These are phyloP conservation scores for Phyto melanocephala DNA, from an alignment of 2,888 invertebrate genomes.

Conservation along the genomic window DNA sequence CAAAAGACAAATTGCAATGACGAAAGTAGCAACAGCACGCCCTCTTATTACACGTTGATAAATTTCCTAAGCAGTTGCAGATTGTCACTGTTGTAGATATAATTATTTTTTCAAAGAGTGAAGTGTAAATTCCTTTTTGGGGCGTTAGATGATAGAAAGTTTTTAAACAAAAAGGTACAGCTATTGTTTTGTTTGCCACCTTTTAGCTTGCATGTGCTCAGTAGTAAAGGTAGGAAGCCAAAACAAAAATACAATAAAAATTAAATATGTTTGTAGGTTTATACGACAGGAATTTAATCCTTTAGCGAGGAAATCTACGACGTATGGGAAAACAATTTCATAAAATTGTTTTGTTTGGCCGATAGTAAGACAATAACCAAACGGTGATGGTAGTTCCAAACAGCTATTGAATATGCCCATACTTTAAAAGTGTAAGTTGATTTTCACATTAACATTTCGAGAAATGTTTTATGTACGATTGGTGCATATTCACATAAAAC, in stretches of 20 bases:
- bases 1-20: constrained; percentile 18
- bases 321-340: no score
- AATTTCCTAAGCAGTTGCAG: no score
- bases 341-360: no score
- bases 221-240: neutral
- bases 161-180: constrained; percentile 36
- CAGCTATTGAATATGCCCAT: no score
- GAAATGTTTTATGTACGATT: no score
- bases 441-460: no score
- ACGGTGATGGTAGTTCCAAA: no score
- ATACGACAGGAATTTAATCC: constrained; percentile 37
- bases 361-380: no score
- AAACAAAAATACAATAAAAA: neutral
- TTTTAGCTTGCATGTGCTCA: neutral
- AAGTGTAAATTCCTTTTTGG: neutral
- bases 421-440: no score
- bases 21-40: neutral
- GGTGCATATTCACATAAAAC: no score
- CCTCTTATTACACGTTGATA: neutral
- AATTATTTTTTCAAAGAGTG: no score
- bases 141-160: constrained; percentile 11
- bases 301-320: constrained; percentile 36
- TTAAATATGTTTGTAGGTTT: neutral
- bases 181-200: neutral
- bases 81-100: no score